Evolutionary conservation across 2,113 vertebrate species (phyloP), one percentile per base, ranked within the genome.

Genomic region (Lontra canadensis): DNA sequence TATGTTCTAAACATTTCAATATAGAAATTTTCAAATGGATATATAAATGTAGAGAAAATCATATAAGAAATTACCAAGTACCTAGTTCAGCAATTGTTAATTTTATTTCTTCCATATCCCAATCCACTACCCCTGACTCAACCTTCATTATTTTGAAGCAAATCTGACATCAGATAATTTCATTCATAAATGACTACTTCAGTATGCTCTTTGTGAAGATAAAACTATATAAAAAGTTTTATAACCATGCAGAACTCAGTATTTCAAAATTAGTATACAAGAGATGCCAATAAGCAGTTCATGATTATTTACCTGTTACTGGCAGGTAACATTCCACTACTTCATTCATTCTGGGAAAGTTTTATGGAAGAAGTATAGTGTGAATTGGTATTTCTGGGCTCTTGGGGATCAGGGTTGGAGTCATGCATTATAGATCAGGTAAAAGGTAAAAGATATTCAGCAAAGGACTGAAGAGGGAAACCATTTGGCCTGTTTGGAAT

Each of bases 1-100:
- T 95, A 76, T 49, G 44, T 86, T 88, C 91, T 76, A 92, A 86
- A 89, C 15, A 81, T 95, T 81, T 94, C 85, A 44, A 74, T 93
- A 36, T 14, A 89, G 49, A 96, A 61, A n/a, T 49, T 88, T 91
- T 88, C 49, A 71, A 88, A 88, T 15, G 36, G 34, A 44, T 25
- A 23, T 73, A 15, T 18, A 61, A 39, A 84, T 71, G 49, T 44
- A 79, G 39, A 59, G 69, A 86, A n/a, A 95, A 84, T 69, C 39
- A 15, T n/a, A 18, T 52, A 36, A 69, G 52, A 63, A 31, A 57
- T 12, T 85, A 63, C 92, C n/a, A 73, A 79, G 34, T 90, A 12
- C 34, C 44, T 52, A 84, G 47, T 42, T 88, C 23, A 73, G 4
- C 31, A 49, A 0, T 67, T 86, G n/a, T 49, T 69, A 7, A 1